These are phyloP conservation scores for Urocolius indicus DNA, from an alignment of 2,113 vertebrate species.

Conservation along the genomic window DNA sequence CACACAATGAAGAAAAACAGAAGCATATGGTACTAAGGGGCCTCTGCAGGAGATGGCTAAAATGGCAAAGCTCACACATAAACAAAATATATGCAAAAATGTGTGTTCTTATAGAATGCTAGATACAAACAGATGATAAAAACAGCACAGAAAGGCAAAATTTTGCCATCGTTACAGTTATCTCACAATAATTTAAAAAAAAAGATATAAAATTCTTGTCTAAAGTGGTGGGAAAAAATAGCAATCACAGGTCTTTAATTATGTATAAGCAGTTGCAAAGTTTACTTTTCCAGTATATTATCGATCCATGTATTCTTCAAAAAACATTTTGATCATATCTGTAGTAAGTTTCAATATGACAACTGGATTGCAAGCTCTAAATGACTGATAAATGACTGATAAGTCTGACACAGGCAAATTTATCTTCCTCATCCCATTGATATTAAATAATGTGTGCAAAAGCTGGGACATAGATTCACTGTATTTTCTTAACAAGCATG, in stretches of 20 bases:
- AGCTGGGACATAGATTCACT: background rate
- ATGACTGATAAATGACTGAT: background rate
- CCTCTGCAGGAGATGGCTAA: slow-evolving; percentile 80
- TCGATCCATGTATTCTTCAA: background rate
- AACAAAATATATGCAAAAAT: slow-evolving; percentile 80
- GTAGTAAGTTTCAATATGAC: slow-evolving; percentile 29
- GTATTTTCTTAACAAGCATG: background rate
- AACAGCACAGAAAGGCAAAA: slow-evolving; percentile 35
- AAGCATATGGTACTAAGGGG: slow-evolving; percentile 86
- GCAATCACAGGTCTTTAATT: slow-evolving; percentile 32
- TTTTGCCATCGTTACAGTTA: slow-evolving; percentile 19
- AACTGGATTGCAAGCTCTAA: slow-evolving; percentile 55
- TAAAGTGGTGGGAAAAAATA: slow-evolving; percentile 4
- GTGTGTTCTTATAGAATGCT: slow-evolving; percentile 59
- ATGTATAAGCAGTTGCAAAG: slow-evolving; percentile 61
- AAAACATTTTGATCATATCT: slow-evolving; percentile 17
- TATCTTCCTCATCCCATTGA: background rate
- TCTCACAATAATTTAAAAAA: background rate
- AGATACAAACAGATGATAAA: slow-evolving; percentile 63
- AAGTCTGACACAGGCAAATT: background rate
- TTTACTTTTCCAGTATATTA: slow-evolving; percentile 53
- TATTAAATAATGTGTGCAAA: slow-evolving; percentile 24
- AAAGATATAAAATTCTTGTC: background rate
- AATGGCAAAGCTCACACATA: slow-evolving; percentile 75
- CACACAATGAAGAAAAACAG: slow-evolving; percentile 84